phyloP scores from a whole-genome alignment of 1,140 invertebrate genomes.

The Listronotus oregonensis region DNA sequence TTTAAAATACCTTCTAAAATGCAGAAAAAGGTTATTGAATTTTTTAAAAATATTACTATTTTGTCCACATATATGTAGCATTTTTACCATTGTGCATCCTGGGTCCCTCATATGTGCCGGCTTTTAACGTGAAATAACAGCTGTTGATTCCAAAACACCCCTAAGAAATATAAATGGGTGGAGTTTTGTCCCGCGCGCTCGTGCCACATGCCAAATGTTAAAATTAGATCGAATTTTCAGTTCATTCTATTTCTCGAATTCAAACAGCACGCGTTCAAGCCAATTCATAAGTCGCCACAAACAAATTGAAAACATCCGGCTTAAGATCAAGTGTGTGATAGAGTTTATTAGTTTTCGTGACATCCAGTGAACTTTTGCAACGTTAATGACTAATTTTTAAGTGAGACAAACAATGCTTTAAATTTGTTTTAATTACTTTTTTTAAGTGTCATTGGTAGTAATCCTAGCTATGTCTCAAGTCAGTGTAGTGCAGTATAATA shows the following conservation, averaged over 20 bases:
- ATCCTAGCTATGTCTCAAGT: conserved; percentile 41
- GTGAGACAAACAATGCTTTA: conserved; percentile 11
- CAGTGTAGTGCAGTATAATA: conserved; percentile 45
- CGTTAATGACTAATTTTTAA: conserved; percentile 5
- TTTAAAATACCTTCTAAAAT: no score
- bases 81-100: conserved; percentile 6
- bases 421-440: conserved; percentile 20
- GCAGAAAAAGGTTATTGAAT: no score
- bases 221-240: conserved; percentile 46
- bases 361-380: conserved; percentile 15
- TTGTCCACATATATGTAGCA: background rate
- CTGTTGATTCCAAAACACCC: conserved; percentile 48
- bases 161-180: conserved; percentile 43
- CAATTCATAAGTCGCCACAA: conserved; percentile 25
- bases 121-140: conserved; percentile 39
- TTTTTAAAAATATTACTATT: background rate
- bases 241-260: conserved; percentile 40
- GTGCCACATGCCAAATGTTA: conserved; percentile 47
- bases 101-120: conserved; percentile 38
- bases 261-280: conserved; percentile 39
- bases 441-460: background rate
- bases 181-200: conserved; percentile 46
- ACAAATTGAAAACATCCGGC: conserved; percentile 41
- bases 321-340: conserved; percentile 10
- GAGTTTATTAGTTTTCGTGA: background rate